phyloP scores from a whole-genome alignment of 2,888 invertebrate species.

The Campaea margaritaria region DNA sequence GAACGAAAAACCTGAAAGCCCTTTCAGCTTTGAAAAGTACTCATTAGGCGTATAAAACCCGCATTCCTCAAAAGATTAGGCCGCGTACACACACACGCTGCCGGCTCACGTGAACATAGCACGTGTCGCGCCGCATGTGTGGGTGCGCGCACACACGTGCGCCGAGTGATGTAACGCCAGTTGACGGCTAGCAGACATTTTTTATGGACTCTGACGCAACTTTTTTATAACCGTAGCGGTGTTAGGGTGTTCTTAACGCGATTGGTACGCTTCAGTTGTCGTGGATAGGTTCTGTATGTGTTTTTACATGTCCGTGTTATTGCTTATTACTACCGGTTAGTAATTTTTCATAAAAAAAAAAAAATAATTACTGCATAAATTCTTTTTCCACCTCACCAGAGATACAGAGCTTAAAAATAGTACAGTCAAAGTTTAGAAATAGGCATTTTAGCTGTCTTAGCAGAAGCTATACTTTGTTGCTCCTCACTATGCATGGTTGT shows the following conservation, averaged over 20 bases:
- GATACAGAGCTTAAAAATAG: no score
- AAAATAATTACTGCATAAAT: no score
- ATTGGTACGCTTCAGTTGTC: slow-evolving; percentile 39
- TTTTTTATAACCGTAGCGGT: slow-evolving; percentile 73
- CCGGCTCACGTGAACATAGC: slow-evolving; percentile 40
- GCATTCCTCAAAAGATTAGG: slow-evolving; percentile 84
- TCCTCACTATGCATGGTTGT: no score
- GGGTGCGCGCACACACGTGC: slow-evolving; percentile 51
- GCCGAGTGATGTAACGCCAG: slow-evolving; percentile 76
- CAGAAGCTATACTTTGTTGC: no score
- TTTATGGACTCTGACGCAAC: slow-evolving; percentile 83
- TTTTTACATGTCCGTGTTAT: slow-evolving; percentile 7
- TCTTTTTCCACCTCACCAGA: no score
- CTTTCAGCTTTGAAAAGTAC: slow-evolving; percentile 79
- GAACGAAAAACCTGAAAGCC: slow-evolving; percentile 61
- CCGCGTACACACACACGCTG: slow-evolving; percentile 53
- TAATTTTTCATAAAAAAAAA: not conserved
- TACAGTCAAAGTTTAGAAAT: no score
- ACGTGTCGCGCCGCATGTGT: slow-evolving; percentile 49
- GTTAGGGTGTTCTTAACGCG: slow-evolving; percentile 59
- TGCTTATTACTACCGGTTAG: not conserved
- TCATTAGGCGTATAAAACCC: slow-evolving; percentile 78
- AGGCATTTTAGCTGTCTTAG: no score
- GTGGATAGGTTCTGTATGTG: slow-evolving; percentile 25
- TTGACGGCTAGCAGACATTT: slow-evolving; percentile 84